phyloP scores from a whole-genome alignment of 1,140 invertebrate genomes.

The Melanaphis sacchari region DNA sequence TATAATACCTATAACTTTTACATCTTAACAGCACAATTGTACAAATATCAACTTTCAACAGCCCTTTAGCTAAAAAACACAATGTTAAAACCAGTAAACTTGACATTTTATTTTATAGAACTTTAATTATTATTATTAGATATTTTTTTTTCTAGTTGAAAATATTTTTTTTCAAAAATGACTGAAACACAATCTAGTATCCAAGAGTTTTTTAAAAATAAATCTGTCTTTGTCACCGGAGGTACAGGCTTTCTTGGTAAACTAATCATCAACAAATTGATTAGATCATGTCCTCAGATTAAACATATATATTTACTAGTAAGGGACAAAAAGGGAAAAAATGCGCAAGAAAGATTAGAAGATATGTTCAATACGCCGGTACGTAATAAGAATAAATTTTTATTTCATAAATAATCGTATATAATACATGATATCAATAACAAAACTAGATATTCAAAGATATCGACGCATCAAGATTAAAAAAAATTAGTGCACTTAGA shows the following conservation, averaged over 20 bases:
- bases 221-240: slow-evolving; percentile 73
- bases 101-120: neutral
- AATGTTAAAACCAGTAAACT: neutral
- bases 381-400: slow-evolving; percentile 68
- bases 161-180: slow-evolving; percentile 23
- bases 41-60: neutral
- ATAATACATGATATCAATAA: neutral
- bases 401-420: neutral
- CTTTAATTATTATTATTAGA: neutral
- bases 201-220: slow-evolving; percentile 62
- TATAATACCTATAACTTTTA: neutral
- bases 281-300: slow-evolving; percentile 71
- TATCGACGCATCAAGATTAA: slow-evolving; percentile 58
- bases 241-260: slow-evolving; percentile 84
- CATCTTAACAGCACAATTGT: too few species aligned
- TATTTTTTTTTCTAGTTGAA: slow-evolving; percentile 13
- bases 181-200: slow-evolving; percentile 46
- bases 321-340: slow-evolving; percentile 74
- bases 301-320: slow-evolving; percentile 74
- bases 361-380: slow-evolving; percentile 74
- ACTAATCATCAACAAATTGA: slow-evolving; percentile 63
- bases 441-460: slow-evolving; percentile 55
- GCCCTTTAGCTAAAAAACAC: neutral
- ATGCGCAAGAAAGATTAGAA: slow-evolving; percentile 67
- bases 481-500: slow-evolving; percentile 64